Evolutionary conservation across 2,888 invertebrate genomes (phyloP), one percentile per base, ranked within the genome.

Genomic region (Allophyes oxyacanthae): DNA sequence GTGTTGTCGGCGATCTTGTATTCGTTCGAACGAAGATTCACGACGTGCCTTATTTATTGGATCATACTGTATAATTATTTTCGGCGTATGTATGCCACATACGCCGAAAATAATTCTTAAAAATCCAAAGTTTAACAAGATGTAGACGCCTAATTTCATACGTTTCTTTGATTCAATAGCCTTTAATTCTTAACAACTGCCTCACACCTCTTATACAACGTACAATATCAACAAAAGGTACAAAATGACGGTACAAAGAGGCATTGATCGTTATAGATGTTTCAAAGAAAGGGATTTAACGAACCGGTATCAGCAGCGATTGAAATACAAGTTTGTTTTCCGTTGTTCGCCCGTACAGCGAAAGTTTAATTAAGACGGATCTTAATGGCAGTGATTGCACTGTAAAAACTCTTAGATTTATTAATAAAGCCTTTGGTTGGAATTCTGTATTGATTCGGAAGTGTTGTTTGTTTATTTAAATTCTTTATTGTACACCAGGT

Each of bases 231-330:
- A 40, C 3, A 55, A 57, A 50, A 45, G 54, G 63, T 32, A 53
- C 52, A 56, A 64, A 64, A 57, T 13, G 55, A 37, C 10, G 44
- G 59, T 56, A 20, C 73, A 59, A 71, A 73, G 61, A 33, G 51
- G 69, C 51, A 72, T 30, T 25, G 28, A 66, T 46, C 67, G 45
- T 41, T 53, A 56, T 57, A 72, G 61, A 69, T 65, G 66, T 68
- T 64, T 53, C 58, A 62, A 75, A 73, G 71, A 76, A 76, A 77
- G 64, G 75, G 78, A 76, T 79, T 77, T 81, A 84, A 83, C 81
- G 84, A 84, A 82, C 79, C 82, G 64, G 61, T 59, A 70, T 72
- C 64, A 68, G 69, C 64, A 75, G 45, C 71, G 67, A 76, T 77
- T 67, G 77, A 38, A 56, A 67, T n/a, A 69, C 66, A 72, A 72